Percentiles rank a stretch among this genome's conserved stretches.
Conservation (phyloP, 2,888 invertebrate genomes). For the Lithodes maja region DNA sequence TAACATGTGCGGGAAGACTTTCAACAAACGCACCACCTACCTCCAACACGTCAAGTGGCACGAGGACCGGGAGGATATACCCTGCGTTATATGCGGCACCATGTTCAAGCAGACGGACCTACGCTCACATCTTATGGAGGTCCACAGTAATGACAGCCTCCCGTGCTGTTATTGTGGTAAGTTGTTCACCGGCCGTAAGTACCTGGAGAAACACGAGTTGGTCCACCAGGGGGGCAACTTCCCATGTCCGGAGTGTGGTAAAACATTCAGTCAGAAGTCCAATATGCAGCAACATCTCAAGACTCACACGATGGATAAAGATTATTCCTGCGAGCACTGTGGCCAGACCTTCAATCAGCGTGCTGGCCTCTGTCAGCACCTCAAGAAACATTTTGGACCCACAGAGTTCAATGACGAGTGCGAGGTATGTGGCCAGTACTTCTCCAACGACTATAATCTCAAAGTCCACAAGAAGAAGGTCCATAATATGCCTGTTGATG, state of each 20-base stretch:
- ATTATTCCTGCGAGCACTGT: constrained; percentile 69
- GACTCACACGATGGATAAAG: constrained; percentile 66
- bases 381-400: constrained; percentile 68
- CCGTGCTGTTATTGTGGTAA: constrained; percentile 70
- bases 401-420: constrained; percentile 69
- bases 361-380: constrained; percentile 68
- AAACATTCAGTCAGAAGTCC: constrained; percentile 69
- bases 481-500: constrained; percentile 68
- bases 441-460: constrained; percentile 68
- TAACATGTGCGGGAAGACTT: constrained; percentile 70
- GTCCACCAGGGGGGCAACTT: constrained; percentile 70
- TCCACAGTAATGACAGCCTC: constrained; percentile 69
- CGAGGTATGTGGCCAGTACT: constrained; percentile 66
- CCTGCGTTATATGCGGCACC: constrained; percentile 70
- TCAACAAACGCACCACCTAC: constrained; percentile 70
- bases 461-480: constrained; percentile 69
- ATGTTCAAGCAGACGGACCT: constrained; percentile 71
- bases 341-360: constrained; percentile 69
- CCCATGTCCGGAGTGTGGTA: constrained; percentile 70
- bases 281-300: constrained; percentile 70
- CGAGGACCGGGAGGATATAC: constrained; percentile 69
- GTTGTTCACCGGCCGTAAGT: constrained; percentile 69
- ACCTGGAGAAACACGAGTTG: constrained; percentile 69
- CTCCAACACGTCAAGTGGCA: constrained; percentile 70
- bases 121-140: constrained; percentile 68